Conservation (phyloP, 2,888 invertebrate genomes). For the Lithodes maja region DNA sequence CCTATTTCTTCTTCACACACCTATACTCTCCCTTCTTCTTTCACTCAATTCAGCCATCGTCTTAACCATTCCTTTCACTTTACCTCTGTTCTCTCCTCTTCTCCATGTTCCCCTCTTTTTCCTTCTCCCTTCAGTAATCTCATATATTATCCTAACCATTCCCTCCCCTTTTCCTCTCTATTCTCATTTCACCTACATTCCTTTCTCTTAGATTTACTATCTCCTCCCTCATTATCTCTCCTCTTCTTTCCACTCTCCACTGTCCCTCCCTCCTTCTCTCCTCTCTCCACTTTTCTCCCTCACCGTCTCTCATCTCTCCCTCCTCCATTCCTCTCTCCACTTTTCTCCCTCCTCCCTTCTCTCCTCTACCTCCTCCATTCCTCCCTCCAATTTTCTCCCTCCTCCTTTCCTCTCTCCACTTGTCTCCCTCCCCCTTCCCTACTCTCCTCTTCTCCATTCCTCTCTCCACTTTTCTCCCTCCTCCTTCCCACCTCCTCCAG, state of each 20-base stretch:
- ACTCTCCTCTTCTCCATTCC: neutral
- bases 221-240: neutral
- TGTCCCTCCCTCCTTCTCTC: neutral
- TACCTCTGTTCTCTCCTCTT: no score
- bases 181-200: neutral
- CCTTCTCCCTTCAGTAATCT: no score
- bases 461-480: neutral
- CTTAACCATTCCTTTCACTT: no score
- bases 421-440: neutral
- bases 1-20: no score
- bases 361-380: neutral
- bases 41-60: no score
- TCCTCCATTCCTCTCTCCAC: neutral
- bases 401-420: neutral
- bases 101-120: no score
- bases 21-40: no score
- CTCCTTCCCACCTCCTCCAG: conserved; percentile 24
- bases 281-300: neutral
- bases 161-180: neutral
- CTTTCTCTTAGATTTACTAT: neutral
- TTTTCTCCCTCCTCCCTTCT: conserved; percentile 8
- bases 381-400: neutral
- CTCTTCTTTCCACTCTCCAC: conserved; percentile 17
- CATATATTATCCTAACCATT: no score
- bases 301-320: neutral